Conservation (phyloP, 1,140 invertebrate genomes). For the Calephelis nemesis region DNA sequence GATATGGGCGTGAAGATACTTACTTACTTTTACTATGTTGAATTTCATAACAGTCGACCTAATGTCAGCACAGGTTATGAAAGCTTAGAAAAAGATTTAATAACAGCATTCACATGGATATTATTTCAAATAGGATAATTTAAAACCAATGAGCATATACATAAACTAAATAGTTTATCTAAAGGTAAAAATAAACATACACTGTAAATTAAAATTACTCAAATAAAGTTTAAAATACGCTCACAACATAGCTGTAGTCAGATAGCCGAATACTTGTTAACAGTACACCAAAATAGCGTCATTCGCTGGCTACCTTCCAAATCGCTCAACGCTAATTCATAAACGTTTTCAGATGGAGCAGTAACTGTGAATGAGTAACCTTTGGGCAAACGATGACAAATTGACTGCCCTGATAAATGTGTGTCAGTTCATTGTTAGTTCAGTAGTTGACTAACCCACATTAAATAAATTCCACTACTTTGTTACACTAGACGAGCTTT, state of each 20-base stretch:
- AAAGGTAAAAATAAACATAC: no score
- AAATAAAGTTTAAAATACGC: background rate
- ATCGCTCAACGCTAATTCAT: slow-evolving; percentile 38
- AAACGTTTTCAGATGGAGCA: slow-evolving; percentile 27
- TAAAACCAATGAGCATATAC: background rate
- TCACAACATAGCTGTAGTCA: slow-evolving; percentile 35
- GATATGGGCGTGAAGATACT: no score
- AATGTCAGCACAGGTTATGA: no score
- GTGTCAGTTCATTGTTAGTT: background rate
- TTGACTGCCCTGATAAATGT: slow-evolving; percentile 16
- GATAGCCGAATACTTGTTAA: slow-evolving; percentile 35
- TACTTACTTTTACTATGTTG: no score
- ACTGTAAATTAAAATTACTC: background rate
- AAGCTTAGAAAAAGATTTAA: no score
- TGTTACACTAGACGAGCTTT: background rate
- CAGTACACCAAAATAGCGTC: slow-evolving; percentile 43
- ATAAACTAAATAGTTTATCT: no score
- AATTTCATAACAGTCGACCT: no score
- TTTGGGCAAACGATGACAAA: slow-evolving; percentile 25
- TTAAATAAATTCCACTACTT: background rate
- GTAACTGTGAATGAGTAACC: slow-evolving; percentile 42
- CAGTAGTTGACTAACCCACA: background rate
- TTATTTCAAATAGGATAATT: background rate
- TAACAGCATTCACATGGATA: background rate
- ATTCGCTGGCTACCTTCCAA: slow-evolving; percentile 39